phyloP scores from a whole-genome alignment of 2,888 invertebrate genomes.

The Diarsia dahlii region DNA sequence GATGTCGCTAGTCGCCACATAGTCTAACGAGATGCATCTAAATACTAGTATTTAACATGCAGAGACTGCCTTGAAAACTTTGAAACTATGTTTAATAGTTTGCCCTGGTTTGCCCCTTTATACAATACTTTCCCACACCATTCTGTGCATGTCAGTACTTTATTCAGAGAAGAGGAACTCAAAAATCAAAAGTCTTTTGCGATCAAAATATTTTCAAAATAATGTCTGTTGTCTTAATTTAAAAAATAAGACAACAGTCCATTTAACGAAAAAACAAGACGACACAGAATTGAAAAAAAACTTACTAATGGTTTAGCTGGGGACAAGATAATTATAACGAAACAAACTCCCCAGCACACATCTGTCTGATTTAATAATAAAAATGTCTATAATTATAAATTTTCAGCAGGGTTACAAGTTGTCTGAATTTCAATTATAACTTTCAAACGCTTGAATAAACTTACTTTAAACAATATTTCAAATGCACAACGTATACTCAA shows the following conservation, averaged over 20 bases:
- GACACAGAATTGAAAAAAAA: not conserved
- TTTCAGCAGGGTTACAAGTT: conserved; percentile 10
- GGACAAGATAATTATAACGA: not conserved
- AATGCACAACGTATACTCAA: conserved; percentile 9
- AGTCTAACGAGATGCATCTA: not conserved
- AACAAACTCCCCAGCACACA: not conserved
- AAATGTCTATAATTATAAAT: not conserved
- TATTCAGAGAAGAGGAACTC: not conserved
- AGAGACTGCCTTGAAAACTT: not conserved
- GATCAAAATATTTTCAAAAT: too few relatives aligned
- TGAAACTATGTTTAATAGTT: not conserved
- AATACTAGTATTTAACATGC: not conserved
- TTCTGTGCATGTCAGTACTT: not conserved
- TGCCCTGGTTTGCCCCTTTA: not conserved
- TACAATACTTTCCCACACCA: not conserved
- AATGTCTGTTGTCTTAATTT: too few relatives aligned
- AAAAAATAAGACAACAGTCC: not conserved
- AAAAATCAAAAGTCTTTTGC: too few relatives aligned
- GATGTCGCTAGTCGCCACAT: too few relatives aligned
- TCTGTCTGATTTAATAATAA: not conserved
- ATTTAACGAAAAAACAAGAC: not conserved
- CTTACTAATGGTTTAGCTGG: not conserved
- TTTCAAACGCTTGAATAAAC: conserved; percentile 23
- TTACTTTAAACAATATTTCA: conserved; percentile 25
- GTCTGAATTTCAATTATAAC: conserved; percentile 33